Conservation (phyloP, 2,888 invertebrate species). For the Sussaba pulchella region DNA sequence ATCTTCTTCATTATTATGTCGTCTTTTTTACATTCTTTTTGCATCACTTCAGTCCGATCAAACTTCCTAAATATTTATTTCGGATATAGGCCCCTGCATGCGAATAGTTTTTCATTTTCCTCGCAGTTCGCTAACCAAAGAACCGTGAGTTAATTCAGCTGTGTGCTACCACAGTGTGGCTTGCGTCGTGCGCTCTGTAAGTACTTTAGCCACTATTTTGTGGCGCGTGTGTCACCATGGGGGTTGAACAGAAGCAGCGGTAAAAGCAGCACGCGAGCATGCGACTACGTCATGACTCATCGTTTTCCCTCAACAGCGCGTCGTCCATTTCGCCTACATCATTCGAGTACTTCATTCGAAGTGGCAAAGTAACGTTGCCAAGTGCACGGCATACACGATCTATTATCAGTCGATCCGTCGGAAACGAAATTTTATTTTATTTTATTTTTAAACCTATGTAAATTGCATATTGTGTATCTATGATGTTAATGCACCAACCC, state of each 20-base stretch:
- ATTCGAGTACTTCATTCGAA: constrained; percentile 32
- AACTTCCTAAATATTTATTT: too few relatives aligned
- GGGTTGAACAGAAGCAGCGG: constrained; percentile 59
- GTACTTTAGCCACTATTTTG: constrained; percentile 60
- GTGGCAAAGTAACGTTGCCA: constrained; percentile 13
- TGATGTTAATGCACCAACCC: constrained; percentile 39
- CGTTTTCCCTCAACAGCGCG: constrained; percentile 51
- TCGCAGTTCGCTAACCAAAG: constrained; percentile 44
- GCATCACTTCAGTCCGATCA: too few relatives aligned
- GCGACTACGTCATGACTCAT: constrained; percentile 72
- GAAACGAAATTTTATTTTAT: too few relatives aligned
- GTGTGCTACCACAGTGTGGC: constrained; percentile 39
- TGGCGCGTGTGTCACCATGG: constrained; percentile 70
- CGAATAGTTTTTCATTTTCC: constrained; percentile 33
- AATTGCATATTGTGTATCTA: too few relatives aligned
- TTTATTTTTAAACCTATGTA: too few relatives aligned
- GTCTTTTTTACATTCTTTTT: too few relatives aligned
- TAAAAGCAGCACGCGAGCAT: constrained; percentile 74
- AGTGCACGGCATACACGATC: neutral
- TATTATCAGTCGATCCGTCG: neutral
- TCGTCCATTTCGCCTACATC: constrained; percentile 40
- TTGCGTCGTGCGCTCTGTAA: constrained; percentile 32
- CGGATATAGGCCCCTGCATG: too few relatives aligned
- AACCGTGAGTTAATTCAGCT: constrained; percentile 63
- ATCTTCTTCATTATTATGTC: too few relatives aligned